Percentiles rank a stretch among this genome's conserved stretches.
These are phyloP conservation scores for Morpho helenor DNA, from an alignment of 2,888 invertebrate genomes.

Conservation along the genomic window DNA sequence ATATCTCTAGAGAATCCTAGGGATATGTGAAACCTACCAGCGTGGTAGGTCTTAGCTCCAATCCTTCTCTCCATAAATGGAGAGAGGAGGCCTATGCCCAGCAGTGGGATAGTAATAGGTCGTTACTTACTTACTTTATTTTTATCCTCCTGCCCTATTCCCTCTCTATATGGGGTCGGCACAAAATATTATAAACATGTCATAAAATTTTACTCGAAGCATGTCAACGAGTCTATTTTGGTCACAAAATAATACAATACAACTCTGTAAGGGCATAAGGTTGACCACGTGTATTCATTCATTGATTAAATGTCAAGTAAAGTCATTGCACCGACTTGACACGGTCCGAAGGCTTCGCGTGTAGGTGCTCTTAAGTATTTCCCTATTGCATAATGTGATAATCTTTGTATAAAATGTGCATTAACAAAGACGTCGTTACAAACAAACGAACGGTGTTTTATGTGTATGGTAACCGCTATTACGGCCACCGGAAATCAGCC, in stretches of 20 bases:
- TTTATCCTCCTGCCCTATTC: too few relatives aligned
- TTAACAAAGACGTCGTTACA: conserved; percentile 16
- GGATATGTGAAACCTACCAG: too few relatives aligned
- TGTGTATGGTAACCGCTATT: conserved; percentile 29
- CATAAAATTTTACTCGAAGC: too few relatives aligned
- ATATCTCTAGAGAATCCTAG: too few relatives aligned
- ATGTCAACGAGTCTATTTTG: too few relatives aligned
- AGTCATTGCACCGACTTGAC: conserved; percentile 30
- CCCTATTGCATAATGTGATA: conserved; percentile 30
- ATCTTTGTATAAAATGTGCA: conserved; percentile 24
- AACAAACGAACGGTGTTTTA: conserved; percentile 35
- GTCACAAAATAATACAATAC: conserved; percentile 6
- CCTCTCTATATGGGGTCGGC: too few relatives aligned
- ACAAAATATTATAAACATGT: too few relatives aligned
- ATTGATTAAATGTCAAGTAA: conserved; percentile 24
- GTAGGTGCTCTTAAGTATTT: conserved; percentile 30
- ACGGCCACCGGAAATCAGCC: conserved; percentile 55
- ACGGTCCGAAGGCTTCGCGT: conserved; percentile 30
- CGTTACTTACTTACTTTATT: too few relatives aligned
- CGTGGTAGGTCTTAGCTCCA: too few relatives aligned
- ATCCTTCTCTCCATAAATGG: too few relatives aligned
- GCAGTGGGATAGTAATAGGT: too few relatives aligned
- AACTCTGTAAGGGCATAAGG: conserved; percentile 4
- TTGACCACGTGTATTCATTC: conserved; percentile 21
- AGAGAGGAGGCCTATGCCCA: too few relatives aligned